A percentile compares a stretch with the other conserved stretches of the same genome.
Evolutionary conservation across 2,888 invertebrate genomes (phyloP).

Genomic region (Brenthis ino): DNA sequence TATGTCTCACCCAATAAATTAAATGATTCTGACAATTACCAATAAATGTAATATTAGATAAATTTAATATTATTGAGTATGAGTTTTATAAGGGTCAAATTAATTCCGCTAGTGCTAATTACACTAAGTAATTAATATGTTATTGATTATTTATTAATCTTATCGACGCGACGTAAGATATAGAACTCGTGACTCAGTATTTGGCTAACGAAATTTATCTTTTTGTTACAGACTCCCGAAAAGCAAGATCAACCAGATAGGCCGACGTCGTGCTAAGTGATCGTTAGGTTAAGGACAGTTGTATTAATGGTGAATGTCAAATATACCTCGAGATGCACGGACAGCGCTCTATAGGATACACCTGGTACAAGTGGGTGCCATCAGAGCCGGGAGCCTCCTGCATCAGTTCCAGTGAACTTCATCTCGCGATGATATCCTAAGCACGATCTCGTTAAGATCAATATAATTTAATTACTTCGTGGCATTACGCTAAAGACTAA

Average conservation of each 20-base stretch:
- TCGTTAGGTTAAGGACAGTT: conserved; percentile 63
- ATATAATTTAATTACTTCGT: conserved; percentile 74
- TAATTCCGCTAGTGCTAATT: conserved; percentile 30
- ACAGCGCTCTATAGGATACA: conserved; percentile 41
- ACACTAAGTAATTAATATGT: conserved; percentile 12
- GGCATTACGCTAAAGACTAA: conserved; percentile 77
- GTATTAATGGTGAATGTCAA: conserved; percentile 68
- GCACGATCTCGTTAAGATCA: conserved; percentile 81
- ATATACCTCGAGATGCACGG: conserved; percentile 63
- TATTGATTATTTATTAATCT: neutral
- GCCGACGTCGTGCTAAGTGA: conserved; percentile 73
- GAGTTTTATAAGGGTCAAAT: conserved; percentile 33
- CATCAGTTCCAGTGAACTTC: conserved; percentile 73
- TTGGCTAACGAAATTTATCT: conserved; percentile 52
- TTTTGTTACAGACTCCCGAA: conserved; percentile 85
- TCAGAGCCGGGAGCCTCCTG: conserved; percentile 47
- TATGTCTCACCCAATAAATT: conserved; percentile 68
- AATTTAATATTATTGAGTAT: conserved; percentile 46
- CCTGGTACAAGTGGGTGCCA: conserved; percentile 40
- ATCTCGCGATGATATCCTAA: conserved; percentile 77
- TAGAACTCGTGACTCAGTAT: conserved; percentile 13
- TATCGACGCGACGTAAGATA: neutral
- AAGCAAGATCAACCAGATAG: conserved; percentile 84
- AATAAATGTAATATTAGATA: conserved; percentile 55
- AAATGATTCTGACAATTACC: conserved; percentile 66